A percentile compares a stretch with the other conserved stretches of the same genome.
Conservation (phyloP, 2,113 vertebrate species). For the Entelurus aequoreus region DNA sequence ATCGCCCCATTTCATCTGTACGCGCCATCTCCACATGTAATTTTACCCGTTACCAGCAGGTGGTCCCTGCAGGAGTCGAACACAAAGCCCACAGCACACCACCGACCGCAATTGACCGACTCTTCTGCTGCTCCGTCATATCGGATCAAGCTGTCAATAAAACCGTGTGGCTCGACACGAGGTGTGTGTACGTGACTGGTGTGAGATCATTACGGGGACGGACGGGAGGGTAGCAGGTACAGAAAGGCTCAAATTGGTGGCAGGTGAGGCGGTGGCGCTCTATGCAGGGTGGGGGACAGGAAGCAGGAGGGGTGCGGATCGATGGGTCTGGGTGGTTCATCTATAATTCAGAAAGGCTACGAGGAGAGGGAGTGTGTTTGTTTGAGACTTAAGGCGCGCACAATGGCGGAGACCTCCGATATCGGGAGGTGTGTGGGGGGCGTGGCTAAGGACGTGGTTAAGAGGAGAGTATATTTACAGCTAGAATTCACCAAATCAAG, state of each 20-base stretch:
- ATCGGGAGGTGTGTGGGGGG: no score
- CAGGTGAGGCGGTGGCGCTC: neutral
- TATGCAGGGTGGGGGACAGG: neutral
- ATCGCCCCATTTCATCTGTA: no score
- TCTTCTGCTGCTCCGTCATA: constrained; percentile 13
- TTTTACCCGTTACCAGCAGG: neutral
- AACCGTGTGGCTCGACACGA: constrained; percentile 14
- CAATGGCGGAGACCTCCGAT: no score
- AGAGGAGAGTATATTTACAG: no score
- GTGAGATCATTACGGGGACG: constrained; percentile 47
- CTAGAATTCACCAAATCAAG: no score
- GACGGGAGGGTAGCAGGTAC: constrained; percentile 13
- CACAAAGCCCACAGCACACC: no score
- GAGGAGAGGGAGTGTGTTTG: constrained; percentile 34
- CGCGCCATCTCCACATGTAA: no score
- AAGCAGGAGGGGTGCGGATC: constrained; percentile 31
- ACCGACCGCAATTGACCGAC: constrained; percentile 2
- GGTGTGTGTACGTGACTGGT: constrained; percentile 20
- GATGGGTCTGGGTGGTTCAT: constrained; percentile 55
- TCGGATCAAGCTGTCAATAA: constrained; percentile 50
- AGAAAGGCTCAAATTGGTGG: constrained; percentile 15
- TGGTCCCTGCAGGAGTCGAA: constrained; percentile 10
- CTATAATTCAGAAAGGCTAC: constrained; percentile 65
- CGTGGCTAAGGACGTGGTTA: no score
- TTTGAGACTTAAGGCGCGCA: constrained; percentile 43